Conservation (phyloP, 2,797 vertebrate genomes). For the Girardinus metallicus region DNA sequence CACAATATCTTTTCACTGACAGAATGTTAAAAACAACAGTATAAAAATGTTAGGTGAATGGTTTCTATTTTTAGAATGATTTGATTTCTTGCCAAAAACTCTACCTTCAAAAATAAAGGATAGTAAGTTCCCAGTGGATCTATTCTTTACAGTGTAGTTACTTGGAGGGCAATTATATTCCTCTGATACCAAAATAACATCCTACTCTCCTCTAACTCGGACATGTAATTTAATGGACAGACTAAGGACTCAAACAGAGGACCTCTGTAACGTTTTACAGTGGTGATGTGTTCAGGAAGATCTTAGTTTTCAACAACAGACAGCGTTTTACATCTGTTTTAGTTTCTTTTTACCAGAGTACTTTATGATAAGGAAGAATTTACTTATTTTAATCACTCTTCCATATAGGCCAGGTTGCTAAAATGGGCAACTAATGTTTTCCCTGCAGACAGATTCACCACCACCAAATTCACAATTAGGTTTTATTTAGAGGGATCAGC, state of each 20-base stretch:
- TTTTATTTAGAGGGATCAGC: background rate
- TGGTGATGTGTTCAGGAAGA: background rate
- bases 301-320: background rate
- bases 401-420: background rate
- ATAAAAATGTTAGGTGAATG: slow-evolving; percentile 6
- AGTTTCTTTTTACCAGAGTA: background rate
- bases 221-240: slow-evolving; percentile 2
- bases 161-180: background rate
- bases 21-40: slow-evolving; percentile 16
- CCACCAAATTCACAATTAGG: background rate
- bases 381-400: background rate
- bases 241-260: background rate
- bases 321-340: background rate
- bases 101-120: background rate
- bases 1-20: slow-evolving; percentile 1
- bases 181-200: background rate
- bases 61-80: slow-evolving; percentile 9
- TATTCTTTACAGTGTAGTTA: background rate
- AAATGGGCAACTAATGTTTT: background rate
- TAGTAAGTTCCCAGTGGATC: background rate
- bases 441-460: background rate
- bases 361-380: background rate
- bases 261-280: background rate
- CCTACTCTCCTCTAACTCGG: background rate
- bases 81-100: slow-evolving; percentile 13